phyloP scores from a whole-genome alignment of 1,140 invertebrate species.

The Holcopasites calliopsidis region DNA sequence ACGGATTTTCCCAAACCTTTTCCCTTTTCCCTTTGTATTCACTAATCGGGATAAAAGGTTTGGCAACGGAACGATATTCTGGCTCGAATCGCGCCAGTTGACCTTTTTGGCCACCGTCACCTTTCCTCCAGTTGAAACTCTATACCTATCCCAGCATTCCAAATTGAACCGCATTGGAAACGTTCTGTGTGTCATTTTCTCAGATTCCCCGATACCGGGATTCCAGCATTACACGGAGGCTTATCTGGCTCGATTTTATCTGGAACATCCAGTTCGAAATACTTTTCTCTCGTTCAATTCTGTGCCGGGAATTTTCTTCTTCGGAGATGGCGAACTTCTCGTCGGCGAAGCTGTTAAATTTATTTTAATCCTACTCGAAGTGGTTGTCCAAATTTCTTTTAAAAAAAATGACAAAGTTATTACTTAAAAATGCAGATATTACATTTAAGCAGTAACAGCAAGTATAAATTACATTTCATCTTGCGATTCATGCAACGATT shows the following conservation, averaged over 20 bases:
- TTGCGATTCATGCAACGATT: no score
- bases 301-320: neutral
- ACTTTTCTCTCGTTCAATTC: neutral
- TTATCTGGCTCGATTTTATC: constrained; percentile 12
- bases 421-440: no score
- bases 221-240: constrained; percentile 1
- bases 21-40: constrained; percentile 65
- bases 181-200: constrained; percentile 27
- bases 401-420: no score
- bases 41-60: constrained; percentile 65
- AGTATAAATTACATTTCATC: no score
- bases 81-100: constrained; percentile 28
- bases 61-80: constrained; percentile 51
- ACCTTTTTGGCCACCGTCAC: constrained; percentile 15
- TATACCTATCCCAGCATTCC: constrained; percentile 50
- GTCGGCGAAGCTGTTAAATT: neutral
- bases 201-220: constrained; percentile 31
- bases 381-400: no score
- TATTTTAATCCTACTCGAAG: no score
- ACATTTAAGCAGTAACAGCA: no score
- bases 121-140: constrained; percentile 39
- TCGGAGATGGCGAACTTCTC: neutral
- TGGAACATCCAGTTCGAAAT: neutral
- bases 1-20: constrained; percentile 11
- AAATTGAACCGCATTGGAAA: constrained; percentile 53